A percentile compares a stretch with the other conserved stretches of the same genome.
Evolutionary conservation across 2,113 vertebrate species (phyloP).

Genomic region (Peromyscus leucopus): DNA sequence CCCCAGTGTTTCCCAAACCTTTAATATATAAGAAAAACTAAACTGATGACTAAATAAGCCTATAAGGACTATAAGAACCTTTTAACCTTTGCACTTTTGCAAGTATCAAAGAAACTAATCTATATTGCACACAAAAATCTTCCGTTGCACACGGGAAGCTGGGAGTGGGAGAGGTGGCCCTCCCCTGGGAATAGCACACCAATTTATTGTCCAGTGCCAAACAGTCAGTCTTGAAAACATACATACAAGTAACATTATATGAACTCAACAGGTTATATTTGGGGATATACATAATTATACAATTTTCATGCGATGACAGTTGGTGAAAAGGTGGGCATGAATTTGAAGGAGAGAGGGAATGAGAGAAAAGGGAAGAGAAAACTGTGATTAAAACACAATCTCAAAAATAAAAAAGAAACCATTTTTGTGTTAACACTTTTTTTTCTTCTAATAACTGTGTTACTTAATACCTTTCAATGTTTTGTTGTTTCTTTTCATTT

Average conservation of each 20-base stretch:
- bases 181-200: neutral
- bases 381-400: neutral
- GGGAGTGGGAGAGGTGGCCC: neutral
- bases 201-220: neutral
- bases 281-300: neutral
- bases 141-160: neutral
- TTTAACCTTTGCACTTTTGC: neutral
- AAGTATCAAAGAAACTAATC: neutral
- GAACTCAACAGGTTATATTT: neutral
- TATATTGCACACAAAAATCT: slow-evolving; percentile 1
- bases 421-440: neutral
- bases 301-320: neutral
- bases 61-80: neutral
- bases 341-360: neutral
- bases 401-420: neutral
- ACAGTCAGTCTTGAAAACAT: neutral
- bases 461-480: neutral
- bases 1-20: rapidly evolving
- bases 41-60: neutral
- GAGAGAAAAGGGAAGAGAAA: neutral
- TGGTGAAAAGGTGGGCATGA: neutral
- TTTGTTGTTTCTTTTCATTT: neutral
- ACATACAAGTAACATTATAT: neutral
- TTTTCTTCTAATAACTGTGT: neutral
- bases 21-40: neutral